Conservation (phyloP, 1,140 invertebrate genomes). For the Phenacoccus solenopsis region DNA sequence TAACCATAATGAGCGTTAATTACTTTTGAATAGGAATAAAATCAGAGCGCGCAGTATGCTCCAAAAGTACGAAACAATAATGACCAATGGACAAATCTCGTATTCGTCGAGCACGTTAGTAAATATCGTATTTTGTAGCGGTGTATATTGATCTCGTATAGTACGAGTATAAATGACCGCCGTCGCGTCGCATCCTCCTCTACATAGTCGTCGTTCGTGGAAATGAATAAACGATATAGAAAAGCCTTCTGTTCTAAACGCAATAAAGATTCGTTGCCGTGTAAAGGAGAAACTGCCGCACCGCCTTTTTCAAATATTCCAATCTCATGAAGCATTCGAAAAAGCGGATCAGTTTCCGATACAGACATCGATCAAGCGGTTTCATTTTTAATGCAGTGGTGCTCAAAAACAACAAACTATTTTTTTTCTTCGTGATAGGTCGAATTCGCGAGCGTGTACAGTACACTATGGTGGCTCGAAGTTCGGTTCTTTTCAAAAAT, state of each 20-base stretch:
- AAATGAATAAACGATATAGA: neutral
- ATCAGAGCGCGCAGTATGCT: too few relatives aligned
- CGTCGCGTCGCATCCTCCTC: too few relatives aligned
- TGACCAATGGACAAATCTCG: neutral
- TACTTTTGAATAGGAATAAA: too few relatives aligned
- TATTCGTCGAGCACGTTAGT: neutral
- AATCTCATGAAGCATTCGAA: neutral
- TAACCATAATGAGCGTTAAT: too few relatives aligned
- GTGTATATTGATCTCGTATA: neutral
- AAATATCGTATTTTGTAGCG: too few relatives aligned
- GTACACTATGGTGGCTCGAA: too few relatives aligned
- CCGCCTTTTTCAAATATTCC: neutral
- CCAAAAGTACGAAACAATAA: neutral
- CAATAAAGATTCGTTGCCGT: neutral
- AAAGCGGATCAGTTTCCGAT: neutral
- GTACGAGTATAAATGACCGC: slow-evolving; percentile 1
- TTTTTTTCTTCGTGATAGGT: too few relatives aligned
- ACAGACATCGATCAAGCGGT: neutral
- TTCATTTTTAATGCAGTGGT: neutral
- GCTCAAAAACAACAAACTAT: neutral
- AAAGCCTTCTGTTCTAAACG: neutral
- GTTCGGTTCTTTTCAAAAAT: too few relatives aligned
- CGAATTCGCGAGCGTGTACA: too few relatives aligned
- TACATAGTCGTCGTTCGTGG: neutral
- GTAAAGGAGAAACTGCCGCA: neutral